phyloP scores from a whole-genome alignment of 1,140 invertebrate species.

The Hypothenemus hampei region DNA sequence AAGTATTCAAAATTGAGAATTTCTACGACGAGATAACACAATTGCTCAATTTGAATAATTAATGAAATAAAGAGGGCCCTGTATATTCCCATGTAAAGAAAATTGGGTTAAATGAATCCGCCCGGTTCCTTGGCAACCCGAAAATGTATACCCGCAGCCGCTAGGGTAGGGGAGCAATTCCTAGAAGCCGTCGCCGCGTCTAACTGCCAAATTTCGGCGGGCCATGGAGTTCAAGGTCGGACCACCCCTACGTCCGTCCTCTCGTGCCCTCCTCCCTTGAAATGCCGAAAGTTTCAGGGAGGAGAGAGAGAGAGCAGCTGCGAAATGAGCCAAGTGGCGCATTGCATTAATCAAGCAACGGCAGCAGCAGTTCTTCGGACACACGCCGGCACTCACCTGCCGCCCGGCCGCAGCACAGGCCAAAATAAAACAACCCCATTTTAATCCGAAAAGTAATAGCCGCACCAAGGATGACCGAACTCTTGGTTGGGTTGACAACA shows the following conservation, averaged over 20 bases:
- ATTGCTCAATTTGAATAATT: too few relatives aligned
- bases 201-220: slow-evolving; percentile 29
- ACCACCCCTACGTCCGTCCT: slow-evolving; percentile 27
- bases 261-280: slow-evolving; percentile 2
- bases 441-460: slow-evolving; percentile 24
- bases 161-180: slow-evolving; percentile 22
- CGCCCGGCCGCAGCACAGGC: slow-evolving; percentile 24
- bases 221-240: slow-evolving; percentile 28
- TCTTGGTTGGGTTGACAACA: slow-evolving; percentile 16
- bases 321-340: slow-evolving; percentile 25
- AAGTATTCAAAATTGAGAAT: too few relatives aligned
- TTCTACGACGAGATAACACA: too few relatives aligned
- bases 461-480: too few relatives aligned
- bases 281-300: background rate
- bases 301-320: slow-evolving; percentile 16
- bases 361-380: slow-evolving; percentile 24
- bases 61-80: too few relatives aligned
- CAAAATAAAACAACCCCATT: slow-evolving; percentile 29
- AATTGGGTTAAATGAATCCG: too few relatives aligned
- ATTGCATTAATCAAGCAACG: slow-evolving; percentile 20
- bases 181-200: slow-evolving; percentile 23
- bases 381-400: slow-evolving; percentile 29
- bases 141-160: too few relatives aligned
- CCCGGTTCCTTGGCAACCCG: too few relatives aligned
- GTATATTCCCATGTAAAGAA: too few relatives aligned